Conservation (phyloP, 2,888 invertebrate genomes). For the Criorhina ranunculi region DNA sequence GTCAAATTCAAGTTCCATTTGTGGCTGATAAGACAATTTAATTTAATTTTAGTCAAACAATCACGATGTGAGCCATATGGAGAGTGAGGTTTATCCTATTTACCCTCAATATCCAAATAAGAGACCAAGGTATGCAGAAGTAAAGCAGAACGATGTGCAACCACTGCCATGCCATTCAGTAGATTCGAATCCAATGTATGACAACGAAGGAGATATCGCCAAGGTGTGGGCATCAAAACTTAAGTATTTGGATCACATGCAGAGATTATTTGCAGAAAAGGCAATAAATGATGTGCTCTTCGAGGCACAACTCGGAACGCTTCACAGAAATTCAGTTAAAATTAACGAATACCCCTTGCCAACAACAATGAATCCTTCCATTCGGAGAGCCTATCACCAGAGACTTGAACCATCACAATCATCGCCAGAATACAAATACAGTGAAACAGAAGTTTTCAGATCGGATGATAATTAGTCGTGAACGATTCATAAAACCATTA, state of each 20-base stretch:
- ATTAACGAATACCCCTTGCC: slow-evolving; percentile 77
- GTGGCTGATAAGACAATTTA: background rate
- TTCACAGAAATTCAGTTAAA: slow-evolving; percentile 83
- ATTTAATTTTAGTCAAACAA: slow-evolving; percentile 22
- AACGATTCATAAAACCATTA: slow-evolving; percentile 20
- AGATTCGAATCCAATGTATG: slow-evolving; percentile 6
- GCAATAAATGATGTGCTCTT: slow-evolving; percentile 83
- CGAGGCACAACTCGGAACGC: slow-evolving; percentile 82
- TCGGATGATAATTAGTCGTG: slow-evolving; percentile 51
- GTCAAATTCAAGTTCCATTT: background rate
- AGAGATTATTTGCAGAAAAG: slow-evolving; percentile 82
- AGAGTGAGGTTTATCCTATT: background rate
- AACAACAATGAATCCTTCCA: background rate
- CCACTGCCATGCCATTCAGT: background rate
- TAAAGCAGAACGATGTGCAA: slow-evolving; percentile 18
- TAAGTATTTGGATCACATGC: slow-evolving; percentile 81
- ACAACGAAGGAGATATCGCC: slow-evolving; percentile 74
- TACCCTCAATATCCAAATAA: slow-evolving; percentile 28
- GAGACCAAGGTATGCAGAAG: slow-evolving; percentile 34
- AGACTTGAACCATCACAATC: slow-evolving; percentile 40
- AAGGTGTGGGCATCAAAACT: slow-evolving; percentile 83
- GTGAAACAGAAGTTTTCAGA: slow-evolving; percentile 44
- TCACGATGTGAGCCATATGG: slow-evolving; percentile 25
- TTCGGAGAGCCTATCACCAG: slow-evolving; percentile 19
- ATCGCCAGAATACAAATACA: slow-evolving; percentile 66